Percentiles rank a stretch among this genome's conserved stretches.
Evolutionary conservation across 2,113 vertebrate genomes (phyloP).

Genomic region (Hippocampus guttulatus): DNA sequence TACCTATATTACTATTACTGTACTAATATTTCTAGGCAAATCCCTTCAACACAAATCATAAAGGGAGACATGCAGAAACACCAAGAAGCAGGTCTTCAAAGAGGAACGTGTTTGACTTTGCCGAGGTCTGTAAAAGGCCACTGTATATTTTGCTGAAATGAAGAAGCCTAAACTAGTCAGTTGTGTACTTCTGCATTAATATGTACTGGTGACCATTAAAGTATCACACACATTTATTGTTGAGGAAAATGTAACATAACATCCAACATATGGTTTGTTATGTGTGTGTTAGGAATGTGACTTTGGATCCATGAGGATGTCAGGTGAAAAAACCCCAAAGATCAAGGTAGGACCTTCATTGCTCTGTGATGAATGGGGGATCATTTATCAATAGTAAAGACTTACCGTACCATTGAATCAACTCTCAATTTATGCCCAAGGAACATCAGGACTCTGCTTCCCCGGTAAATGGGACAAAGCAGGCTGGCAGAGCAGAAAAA

Average conservation of each 20-base stretch:
- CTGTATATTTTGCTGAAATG: not conserved
- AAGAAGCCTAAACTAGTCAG: constrained; percentile 1
- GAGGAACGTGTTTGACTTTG: constrained; percentile 38
- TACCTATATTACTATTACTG: not conserved
- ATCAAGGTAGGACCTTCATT: constrained; percentile 18
- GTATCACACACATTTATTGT: not conserved
- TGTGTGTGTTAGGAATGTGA: constrained; percentile 16
- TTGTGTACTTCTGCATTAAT: not conserved
- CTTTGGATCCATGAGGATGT: constrained; percentile 9
- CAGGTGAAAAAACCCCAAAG: constrained; percentile 21
- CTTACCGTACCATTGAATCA: constrained; percentile 11
- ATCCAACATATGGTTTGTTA: not conserved
- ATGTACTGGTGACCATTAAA: not conserved
- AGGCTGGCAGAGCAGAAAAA: constrained; percentile 35
- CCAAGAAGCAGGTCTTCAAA: constrained; percentile 26
- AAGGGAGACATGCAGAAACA: constrained; percentile 25
- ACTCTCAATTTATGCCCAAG: constrained; percentile 20
- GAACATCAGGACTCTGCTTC: constrained; percentile 36
- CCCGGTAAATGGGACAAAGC: constrained; percentile 28
- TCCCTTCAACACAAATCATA: constrained; percentile 13
- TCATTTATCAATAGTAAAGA: not conserved
- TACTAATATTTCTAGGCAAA: constrained; percentile 16
- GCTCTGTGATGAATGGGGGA: not conserved
- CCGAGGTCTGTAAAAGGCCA: constrained; percentile 28
- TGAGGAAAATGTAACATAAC: not conserved